Percentiles rank a stretch among this genome's conserved stretches.
phyloP scores from a whole-genome alignment of 2,113 vertebrate species.

The Aspiorhynchus laticeps region DNA sequence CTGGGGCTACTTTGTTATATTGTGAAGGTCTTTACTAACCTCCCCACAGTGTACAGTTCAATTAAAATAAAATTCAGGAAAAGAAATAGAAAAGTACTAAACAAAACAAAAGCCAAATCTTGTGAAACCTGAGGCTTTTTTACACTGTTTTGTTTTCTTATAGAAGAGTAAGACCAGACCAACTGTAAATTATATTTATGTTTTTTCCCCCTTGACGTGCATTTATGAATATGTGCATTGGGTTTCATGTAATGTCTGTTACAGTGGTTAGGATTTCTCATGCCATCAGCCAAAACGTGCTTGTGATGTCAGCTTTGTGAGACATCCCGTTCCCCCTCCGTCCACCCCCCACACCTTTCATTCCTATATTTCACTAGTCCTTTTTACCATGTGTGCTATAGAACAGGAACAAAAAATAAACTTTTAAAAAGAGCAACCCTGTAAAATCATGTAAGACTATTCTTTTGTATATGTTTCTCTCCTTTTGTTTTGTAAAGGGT shows the following conservation, averaged over 20 bases:
- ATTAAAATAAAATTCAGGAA: background rate
- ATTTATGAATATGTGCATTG: slow-evolving; percentile 53
- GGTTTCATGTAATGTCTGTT: slow-evolving; percentile 58
- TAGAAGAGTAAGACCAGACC: background rate
- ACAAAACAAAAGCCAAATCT: background rate
- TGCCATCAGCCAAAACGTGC: slow-evolving; percentile 64
- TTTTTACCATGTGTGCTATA: slow-evolving; percentile 65
- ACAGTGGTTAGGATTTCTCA: slow-evolving; percentile 54
- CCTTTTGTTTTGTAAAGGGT: slow-evolving; percentile 77
- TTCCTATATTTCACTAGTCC: slow-evolving; percentile 56
- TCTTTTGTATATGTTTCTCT: slow-evolving; percentile 74
- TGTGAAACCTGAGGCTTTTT: background rate
- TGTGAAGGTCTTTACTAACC: background rate
- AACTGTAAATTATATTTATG: slow-evolving; percentile 34
- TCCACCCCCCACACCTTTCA: slow-evolving; percentile 50
- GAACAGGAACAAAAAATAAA: slow-evolving; percentile 62
- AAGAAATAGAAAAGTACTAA: background rate
- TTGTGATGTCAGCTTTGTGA: slow-evolving; percentile 75
- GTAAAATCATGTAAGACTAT: slow-evolving; percentile 74
- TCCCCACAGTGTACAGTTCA: background rate
- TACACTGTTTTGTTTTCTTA: background rate
- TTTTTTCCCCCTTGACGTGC: slow-evolving; percentile 41
- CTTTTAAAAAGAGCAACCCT: slow-evolving; percentile 75
- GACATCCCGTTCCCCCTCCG: slow-evolving; percentile 40
- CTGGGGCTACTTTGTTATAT: slow-evolving; percentile 8